Conservation (phyloP, 2,888 invertebrate genomes). For the Tachina lurida region DNA sequence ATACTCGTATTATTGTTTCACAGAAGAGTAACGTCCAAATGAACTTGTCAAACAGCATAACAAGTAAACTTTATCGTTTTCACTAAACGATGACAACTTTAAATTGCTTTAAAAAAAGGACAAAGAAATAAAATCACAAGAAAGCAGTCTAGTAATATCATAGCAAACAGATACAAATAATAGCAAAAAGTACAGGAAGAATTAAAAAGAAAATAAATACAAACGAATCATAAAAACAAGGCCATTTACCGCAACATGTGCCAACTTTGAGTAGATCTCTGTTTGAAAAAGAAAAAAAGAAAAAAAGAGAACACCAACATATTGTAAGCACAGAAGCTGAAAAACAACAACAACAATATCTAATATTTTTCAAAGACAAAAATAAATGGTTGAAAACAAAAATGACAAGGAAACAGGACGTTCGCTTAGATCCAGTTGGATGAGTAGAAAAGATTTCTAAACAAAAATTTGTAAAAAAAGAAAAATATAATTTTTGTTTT, state of each 20-base stretch:
- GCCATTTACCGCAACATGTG: constrained; percentile 72
- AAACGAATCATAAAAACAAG: constrained; percentile 56
- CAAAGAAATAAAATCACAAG: constrained; percentile 18
- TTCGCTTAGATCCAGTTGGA: constrained; percentile 13
- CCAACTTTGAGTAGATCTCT: constrained; percentile 54
- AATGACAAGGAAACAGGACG: constrained; percentile 28
- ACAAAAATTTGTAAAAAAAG: constrained; percentile 48
- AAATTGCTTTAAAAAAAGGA: constrained; percentile 37
- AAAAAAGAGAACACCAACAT: constrained; percentile 15
- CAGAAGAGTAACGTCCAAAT: constrained; percentile 51
- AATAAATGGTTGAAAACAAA: background rate
- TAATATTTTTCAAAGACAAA: constrained; percentile 42
- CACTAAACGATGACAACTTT: constrained; percentile 59
- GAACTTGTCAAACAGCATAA: constrained; percentile 60
- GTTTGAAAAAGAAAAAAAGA: background rate
- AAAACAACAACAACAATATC: constrained; percentile 21
- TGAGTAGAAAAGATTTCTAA: background rate
- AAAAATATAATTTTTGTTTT: constrained; percentile 35
- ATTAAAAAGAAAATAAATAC: background rate
- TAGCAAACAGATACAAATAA: constrained; percentile 5
- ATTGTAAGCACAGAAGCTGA: constrained; percentile 15
- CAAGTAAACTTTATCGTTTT: constrained; percentile 38
- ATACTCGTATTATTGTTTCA: constrained; percentile 11
- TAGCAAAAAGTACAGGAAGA: background rate
- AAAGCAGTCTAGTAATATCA: constrained; percentile 35